A percentile compares a stretch with the other conserved stretches of the same genome.
Conservation (phyloP, 2,113 vertebrate genomes). For the Arizona elegans region DNA sequence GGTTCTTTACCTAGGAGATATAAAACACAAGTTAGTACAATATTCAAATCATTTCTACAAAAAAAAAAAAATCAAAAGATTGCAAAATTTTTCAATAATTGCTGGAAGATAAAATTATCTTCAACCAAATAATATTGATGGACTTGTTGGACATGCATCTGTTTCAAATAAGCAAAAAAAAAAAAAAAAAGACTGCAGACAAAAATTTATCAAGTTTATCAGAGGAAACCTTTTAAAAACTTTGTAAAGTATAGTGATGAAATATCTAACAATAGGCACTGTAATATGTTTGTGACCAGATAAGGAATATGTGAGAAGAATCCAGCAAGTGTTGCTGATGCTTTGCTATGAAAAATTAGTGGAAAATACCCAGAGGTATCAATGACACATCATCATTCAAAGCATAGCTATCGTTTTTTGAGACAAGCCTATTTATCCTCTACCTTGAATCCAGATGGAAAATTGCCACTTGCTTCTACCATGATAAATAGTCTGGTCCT, state of each 20-base stretch:
- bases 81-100: background rate
- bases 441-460: background rate
- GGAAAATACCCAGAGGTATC: background rate
- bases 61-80: background rate
- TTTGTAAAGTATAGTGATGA: background rate
- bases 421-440: background rate
- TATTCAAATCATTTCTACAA: background rate
- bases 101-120: background rate
- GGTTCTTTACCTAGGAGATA: background rate
- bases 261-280: background rate
- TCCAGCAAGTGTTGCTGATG: background rate
- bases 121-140: background rate
- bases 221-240: background rate
- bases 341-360: background rate
- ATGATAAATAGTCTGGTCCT: background rate
- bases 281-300: background rate
- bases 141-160: background rate
- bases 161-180: background rate
- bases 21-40: background rate
- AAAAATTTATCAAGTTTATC: background rate
- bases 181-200: background rate
- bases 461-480: background rate
- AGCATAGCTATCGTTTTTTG: background rate
- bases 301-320: background rate
- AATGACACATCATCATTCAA: background rate